Evolutionary conservation across 2,888 invertebrate species (phyloP).

Genomic region (Lamproptera curius): DNA sequence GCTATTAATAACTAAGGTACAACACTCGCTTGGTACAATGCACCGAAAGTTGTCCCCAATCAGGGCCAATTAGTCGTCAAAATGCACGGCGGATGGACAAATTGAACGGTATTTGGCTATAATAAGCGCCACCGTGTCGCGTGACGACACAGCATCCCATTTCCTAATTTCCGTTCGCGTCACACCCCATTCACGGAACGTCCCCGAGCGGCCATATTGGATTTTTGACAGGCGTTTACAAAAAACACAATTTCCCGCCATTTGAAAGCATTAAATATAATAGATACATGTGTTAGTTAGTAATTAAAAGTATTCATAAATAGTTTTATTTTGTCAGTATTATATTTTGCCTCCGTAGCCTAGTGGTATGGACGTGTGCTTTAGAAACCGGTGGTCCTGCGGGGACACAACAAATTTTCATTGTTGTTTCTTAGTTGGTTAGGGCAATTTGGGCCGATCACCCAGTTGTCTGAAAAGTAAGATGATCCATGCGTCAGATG

Average conservation of each 20-base stretch:
- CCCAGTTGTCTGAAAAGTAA: no score
- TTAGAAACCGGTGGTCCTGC: no score
- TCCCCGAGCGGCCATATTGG: conserved; percentile 28
- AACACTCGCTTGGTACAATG: conserved; percentile 17
- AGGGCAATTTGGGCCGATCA: no score
- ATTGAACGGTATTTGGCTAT: conserved; percentile 30
- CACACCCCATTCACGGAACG: conserved; percentile 46
- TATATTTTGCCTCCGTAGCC: no score
- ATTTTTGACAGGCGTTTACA: neutral
- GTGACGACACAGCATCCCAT: conserved; percentile 43
- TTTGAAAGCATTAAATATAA: neutral
- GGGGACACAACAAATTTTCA: no score
- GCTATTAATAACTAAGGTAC: no score
- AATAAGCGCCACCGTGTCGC: conserved; percentile 25
- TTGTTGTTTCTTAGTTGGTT: no score
- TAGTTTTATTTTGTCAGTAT: neutral
- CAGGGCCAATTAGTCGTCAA: conserved; percentile 31
- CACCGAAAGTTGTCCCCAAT: conserved; percentile 23
- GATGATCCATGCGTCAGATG: no score
- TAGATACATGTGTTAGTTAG: neutral
- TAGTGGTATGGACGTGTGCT: no score
- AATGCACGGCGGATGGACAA: conserved; percentile 37
- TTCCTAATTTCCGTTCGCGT: conserved; percentile 58
- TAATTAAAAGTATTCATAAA: neutral
- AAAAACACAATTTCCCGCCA: neutral